Conservation (phyloP, 2,888 invertebrate genomes). For the Carcina quercana region DNA sequence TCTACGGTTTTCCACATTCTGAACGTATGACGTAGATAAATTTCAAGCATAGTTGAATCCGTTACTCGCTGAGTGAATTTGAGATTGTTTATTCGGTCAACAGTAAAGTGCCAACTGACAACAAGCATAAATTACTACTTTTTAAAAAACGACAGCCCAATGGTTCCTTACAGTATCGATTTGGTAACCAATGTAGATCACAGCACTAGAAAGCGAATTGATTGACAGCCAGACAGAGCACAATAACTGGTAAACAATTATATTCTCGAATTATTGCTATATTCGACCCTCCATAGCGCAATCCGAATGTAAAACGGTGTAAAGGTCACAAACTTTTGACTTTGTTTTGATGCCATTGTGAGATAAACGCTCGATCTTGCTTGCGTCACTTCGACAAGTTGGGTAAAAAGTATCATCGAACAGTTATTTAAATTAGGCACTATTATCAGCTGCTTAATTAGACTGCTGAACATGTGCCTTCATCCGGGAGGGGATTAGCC, state of each 20-base stretch:
- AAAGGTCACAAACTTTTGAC: slow-evolving; percentile 64
- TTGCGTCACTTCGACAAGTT: slow-evolving; percentile 32
- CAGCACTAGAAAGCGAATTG: slow-evolving; percentile 55
- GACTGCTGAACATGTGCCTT: too few species aligned
- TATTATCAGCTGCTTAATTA: too few species aligned
- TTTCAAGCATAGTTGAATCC: too few species aligned
- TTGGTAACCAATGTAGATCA: slow-evolving; percentile 60
- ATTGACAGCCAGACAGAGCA: slow-evolving; percentile 60
- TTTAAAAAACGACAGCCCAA: too few species aligned
- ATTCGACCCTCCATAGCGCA: slow-evolving; percentile 37
- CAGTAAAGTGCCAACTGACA: too few species aligned
- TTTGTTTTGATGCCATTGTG: slow-evolving; percentile 63
- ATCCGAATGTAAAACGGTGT: slow-evolving; percentile 49
- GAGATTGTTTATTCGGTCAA: too few species aligned
- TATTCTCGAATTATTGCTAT: slow-evolving; percentile 37
- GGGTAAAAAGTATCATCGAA: slow-evolving; percentile 7
- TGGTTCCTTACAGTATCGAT: too few species aligned
- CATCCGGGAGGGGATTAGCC: too few species aligned
- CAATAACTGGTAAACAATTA: slow-evolving; percentile 61
- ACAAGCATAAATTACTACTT: neutral
- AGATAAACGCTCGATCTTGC: slow-evolving; percentile 46
- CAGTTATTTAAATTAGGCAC: too few species aligned
- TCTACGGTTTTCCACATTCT: too few species aligned
- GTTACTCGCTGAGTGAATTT: too few species aligned
- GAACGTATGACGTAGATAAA: too few species aligned